Conservation (phyloP, 2,797 vertebrate species). For the Pristis pectinata region DNA sequence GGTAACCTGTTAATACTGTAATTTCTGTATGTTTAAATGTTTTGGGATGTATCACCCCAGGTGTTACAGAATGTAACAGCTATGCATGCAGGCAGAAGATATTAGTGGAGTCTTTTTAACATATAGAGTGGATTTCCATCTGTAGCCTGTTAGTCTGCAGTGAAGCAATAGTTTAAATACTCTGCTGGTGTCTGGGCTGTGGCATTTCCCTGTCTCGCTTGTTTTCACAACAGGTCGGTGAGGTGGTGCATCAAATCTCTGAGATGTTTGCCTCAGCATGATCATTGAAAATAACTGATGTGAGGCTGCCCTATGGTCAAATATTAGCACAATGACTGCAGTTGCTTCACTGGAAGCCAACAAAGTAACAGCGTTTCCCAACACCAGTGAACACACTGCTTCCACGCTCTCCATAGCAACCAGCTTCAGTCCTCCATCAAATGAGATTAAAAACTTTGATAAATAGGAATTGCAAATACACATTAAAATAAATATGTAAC, state of each 20-base stretch:
- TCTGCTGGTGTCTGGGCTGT: neutral
- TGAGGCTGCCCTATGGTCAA: neutral
- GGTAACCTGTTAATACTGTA: neutral
- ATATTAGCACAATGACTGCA: neutral
- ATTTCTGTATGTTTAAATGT: constrained; percentile 4
- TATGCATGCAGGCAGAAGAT: neutral
- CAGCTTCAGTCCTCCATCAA: neutral
- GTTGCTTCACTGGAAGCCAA: neutral
- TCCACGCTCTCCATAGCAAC: neutral
- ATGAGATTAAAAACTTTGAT: neutral
- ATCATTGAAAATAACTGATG: neutral
- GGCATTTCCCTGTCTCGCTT: neutral
- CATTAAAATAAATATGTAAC: neutral
- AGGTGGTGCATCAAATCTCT: neutral
- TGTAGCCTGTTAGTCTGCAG: neutral
- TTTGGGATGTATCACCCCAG: neutral
- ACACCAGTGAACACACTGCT: neutral
- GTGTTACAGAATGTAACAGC: neutral
- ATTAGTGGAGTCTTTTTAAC: neutral
- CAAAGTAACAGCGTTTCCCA: neutral
- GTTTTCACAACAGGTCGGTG: neutral
- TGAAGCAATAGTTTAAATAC: neutral
- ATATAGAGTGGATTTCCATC: constrained; percentile 5
- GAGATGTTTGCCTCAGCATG: neutral
- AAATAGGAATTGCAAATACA: neutral